These are phyloP conservation scores for Psittacara wagleri DNA, from an alignment of 2,113 vertebrate genomes.

Conservation along the genomic window DNA sequence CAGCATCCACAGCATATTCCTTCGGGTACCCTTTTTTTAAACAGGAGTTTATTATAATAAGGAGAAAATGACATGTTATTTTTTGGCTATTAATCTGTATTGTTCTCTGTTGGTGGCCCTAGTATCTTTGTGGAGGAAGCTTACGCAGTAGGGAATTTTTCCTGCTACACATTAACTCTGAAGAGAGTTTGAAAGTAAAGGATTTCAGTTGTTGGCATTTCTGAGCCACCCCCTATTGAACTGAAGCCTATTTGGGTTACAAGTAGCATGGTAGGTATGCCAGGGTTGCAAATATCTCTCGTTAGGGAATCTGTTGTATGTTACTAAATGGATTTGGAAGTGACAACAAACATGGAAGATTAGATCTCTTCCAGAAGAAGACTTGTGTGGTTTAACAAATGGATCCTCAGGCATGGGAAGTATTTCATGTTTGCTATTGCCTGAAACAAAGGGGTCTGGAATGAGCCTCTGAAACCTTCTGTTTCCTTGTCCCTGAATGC, in stretches of 20 bases:
- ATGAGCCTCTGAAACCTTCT: not conserved
- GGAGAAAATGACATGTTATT: not conserved
- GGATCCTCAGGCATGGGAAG: not conserved
- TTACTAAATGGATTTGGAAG: not conserved
- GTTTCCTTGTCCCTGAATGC: not conserved
- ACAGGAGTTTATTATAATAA: not conserved
- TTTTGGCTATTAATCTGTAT: constrained; percentile 1
- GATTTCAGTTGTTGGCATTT: not conserved
- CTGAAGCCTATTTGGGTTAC: not conserved
- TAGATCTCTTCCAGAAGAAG: not conserved
- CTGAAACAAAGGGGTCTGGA: not conserved
- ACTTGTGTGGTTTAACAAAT: not conserved
- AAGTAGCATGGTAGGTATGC: not conserved
- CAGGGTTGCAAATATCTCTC: not conserved
- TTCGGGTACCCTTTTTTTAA: not conserved
- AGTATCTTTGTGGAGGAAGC: not conserved
- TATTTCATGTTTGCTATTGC: not conserved
- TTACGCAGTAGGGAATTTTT: not conserved
- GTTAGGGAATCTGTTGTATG: not conserved
- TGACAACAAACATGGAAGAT: not conserved
- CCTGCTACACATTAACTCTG: not conserved
- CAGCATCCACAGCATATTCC: not conserved
- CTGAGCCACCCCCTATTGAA: not conserved
- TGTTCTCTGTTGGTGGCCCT: not conserved
- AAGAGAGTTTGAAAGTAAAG: not conserved